Percentiles rank a stretch among this genome's conserved stretches.
phyloP scores from a whole-genome alignment of 2,888 invertebrate genomes.

The Schizotus pectinicornis region DNA sequence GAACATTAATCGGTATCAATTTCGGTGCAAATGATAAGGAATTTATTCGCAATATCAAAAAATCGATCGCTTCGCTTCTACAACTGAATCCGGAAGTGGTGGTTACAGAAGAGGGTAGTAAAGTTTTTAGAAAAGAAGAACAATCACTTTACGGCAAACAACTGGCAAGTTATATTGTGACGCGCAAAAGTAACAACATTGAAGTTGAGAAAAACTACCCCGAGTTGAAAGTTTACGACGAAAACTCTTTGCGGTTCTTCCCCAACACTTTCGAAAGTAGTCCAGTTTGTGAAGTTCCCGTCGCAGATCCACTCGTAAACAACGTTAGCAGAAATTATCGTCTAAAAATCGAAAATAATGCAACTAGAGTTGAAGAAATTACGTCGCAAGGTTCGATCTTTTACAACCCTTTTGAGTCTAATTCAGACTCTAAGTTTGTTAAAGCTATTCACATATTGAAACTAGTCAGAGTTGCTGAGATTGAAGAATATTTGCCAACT shows the following conservation, averaged over 20 bases:
- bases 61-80: constrained; percentile 54
- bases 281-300: constrained; percentile 45
- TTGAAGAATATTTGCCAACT: constrained; percentile 29
- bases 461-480: constrained; percentile 40
- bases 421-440: constrained; percentile 51
- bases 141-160: constrained; percentile 55
- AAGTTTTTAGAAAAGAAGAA: constrained; percentile 49
- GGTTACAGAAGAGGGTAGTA: constrained; percentile 39
- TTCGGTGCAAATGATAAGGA: constrained; percentile 46
- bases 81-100: constrained; percentile 49
- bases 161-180: constrained; percentile 48
- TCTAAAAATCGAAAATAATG: constrained; percentile 32
- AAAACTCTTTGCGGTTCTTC: constrained; percentile 39
- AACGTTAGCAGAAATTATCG: constrained; percentile 41
- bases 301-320: constrained; percentile 38
- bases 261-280: constrained; percentile 39
- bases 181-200: constrained; percentile 38
- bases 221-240: constrained; percentile 46
- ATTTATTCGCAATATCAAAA: constrained; percentile 57
- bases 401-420: constrained; percentile 39
- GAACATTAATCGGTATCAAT: constrained; percentile 48
- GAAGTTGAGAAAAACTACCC: constrained; percentile 47
- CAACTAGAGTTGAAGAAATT: constrained; percentile 35
- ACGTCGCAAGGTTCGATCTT: constrained; percentile 41
- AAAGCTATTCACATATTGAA: constrained; percentile 55